phyloP scores from a whole-genome alignment of 30 jellyfish, hydroid and myxozoan genomes.

The Chironex yamaguchii region DNA sequence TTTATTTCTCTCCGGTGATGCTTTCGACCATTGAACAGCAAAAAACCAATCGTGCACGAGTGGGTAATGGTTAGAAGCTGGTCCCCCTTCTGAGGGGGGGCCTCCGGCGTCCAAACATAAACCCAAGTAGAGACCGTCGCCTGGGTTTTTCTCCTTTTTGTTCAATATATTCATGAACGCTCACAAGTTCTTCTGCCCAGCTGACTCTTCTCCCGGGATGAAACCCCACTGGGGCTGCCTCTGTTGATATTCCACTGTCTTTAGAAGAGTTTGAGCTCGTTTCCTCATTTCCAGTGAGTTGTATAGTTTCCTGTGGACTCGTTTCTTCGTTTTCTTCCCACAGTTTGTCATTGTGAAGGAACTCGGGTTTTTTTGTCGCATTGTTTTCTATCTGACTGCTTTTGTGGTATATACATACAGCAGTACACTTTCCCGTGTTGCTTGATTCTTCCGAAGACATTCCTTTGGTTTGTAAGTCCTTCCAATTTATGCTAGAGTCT shows the following conservation, averaged over 20 bases:
- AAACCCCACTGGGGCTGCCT: not conserved
- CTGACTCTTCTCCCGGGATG: constrained; percentile 52
- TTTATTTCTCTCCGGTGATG: too few species aligned
- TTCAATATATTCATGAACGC: constrained; percentile 60
- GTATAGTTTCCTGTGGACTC: not conserved
- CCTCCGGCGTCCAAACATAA: not conserved
- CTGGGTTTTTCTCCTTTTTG: constrained; percentile 20
- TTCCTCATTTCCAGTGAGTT: not conserved
- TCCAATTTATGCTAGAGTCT: too few species aligned
- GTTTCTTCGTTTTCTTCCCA: not conserved
- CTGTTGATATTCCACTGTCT: not conserved
- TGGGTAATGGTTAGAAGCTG: not conserved
- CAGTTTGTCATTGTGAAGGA: too few species aligned
- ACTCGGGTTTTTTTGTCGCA: too few species aligned
- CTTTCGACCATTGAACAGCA: too few species aligned
- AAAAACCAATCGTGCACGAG: too few species aligned
- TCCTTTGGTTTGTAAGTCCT: too few species aligned
- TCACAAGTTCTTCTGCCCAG: constrained; percentile 79
- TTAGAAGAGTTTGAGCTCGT: not conserved
- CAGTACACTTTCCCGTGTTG: too few species aligned
- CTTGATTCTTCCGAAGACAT: too few species aligned
- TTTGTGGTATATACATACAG: too few species aligned
- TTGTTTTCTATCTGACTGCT: too few species aligned
- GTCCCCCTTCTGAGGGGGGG: not conserved
- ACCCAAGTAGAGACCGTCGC: not conserved